These are phyloP conservation scores for Archips xylosteana DNA, from an alignment of 2,888 invertebrate genomes.

Conservation along the genomic window DNA sequence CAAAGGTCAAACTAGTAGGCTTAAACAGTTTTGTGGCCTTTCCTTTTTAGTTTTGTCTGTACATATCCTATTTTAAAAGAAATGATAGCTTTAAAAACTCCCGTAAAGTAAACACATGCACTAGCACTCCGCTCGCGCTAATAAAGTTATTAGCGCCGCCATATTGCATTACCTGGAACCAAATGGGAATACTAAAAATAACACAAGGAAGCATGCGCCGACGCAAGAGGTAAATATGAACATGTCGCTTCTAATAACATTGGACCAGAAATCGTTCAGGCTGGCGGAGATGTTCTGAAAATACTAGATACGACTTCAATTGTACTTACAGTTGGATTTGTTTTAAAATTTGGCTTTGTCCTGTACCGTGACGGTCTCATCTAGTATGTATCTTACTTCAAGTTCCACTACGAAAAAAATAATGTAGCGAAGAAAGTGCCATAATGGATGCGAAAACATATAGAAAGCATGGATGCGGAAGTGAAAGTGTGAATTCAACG, in stretches of 20 bases:
- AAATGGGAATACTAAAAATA: constrained; percentile 38
- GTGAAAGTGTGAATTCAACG: too few relatives aligned
- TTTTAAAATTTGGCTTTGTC: too few relatives aligned
- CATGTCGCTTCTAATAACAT: constrained; percentile 30
- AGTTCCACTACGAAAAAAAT: too few relatives aligned
- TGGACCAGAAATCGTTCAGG: constrained; percentile 26
- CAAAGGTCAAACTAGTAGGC: too few relatives aligned
- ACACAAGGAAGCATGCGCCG: constrained; percentile 27
- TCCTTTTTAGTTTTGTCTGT: too few relatives aligned
- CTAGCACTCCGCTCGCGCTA: constrained; percentile 12
- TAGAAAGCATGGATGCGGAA: too few relatives aligned
- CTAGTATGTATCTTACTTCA: too few relatives aligned
- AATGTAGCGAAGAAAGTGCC: too few relatives aligned
- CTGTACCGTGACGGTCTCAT: too few relatives aligned
- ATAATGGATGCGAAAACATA: too few relatives aligned
- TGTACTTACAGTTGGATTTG: too few relatives aligned
- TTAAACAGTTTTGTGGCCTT: too few relatives aligned
- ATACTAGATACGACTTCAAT: background rate
- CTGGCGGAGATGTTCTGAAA: background rate
- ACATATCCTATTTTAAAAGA: background rate
- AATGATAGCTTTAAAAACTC: background rate
- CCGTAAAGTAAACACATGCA: constrained; percentile 9
- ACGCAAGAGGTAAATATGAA: constrained; percentile 20
- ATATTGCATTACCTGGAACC: constrained; percentile 27
- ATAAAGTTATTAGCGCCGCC: constrained; percentile 28